A percentile compares a stretch with the other conserved stretches of the same genome.
Evolutionary conservation across 2,797 vertebrate species (phyloP).

Genomic region (Chelonia mydas): DNA sequence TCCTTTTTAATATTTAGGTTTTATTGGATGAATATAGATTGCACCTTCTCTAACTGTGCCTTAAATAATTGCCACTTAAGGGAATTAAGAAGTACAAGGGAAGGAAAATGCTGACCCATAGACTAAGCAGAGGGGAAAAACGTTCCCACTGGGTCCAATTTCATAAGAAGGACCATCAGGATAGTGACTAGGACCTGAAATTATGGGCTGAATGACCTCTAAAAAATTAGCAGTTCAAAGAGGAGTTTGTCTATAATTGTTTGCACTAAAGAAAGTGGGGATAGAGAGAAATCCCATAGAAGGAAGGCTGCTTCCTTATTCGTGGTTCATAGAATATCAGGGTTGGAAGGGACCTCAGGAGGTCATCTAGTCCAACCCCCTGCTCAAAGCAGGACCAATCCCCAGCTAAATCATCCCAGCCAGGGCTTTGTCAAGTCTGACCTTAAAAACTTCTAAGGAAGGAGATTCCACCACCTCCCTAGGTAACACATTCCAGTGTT

Average conservation of each 20-base stretch:
- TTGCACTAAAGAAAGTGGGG: constrained; percentile 72
- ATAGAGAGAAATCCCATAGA: constrained; percentile 28
- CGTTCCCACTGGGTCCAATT: constrained; percentile 82
- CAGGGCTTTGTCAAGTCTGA: too few relatives aligned
- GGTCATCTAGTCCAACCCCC: too few relatives aligned
- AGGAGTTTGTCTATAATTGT: constrained; percentile 74
- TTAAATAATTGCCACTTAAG: constrained; percentile 85
- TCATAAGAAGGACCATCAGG: constrained; percentile 81
- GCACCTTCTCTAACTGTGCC: constrained; percentile 80
- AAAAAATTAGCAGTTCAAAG: constrained; percentile 76
- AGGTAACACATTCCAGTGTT: too few relatives aligned
- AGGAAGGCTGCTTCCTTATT: constrained; percentile 58
- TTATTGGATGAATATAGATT: constrained; percentile 83
- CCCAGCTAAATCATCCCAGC: too few relatives aligned
- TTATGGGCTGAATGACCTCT: constrained; percentile 81
- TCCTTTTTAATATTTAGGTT: constrained; percentile 84
- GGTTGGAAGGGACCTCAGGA: too few relatives aligned
- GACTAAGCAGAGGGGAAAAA: constrained; percentile 80
- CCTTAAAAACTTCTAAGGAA: too few relatives aligned
- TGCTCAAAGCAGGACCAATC: too few relatives aligned
- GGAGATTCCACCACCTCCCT: too few relatives aligned
- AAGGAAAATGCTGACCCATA: constrained; percentile 84
- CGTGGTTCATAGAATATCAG: constrained; percentile 26
- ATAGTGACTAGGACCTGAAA: constrained; percentile 75
- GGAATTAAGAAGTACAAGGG: constrained; percentile 83